Evolutionary conservation across 2,888 invertebrate species (phyloP).

Genomic region (Microplitis deprimator): DNA sequence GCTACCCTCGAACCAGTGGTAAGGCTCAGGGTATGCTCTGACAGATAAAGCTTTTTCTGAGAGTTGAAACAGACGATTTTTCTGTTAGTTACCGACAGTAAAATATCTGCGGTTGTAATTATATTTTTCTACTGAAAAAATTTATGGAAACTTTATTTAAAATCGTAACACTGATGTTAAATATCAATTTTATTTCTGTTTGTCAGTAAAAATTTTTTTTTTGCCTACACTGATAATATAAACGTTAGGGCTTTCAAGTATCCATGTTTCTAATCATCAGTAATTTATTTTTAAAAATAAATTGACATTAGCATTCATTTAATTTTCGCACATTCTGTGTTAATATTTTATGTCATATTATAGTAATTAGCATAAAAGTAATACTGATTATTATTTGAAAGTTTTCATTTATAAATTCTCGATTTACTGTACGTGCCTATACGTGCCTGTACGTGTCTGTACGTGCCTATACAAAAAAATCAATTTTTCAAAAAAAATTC

Average conservation of each 20-base stretch:
- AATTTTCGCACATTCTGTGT: slow-evolving; percentile 56
- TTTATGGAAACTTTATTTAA: neutral
- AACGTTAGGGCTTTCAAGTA: neutral
- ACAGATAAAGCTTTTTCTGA: slow-evolving; percentile 6
- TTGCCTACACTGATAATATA: too few species aligned
- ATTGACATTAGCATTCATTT: slow-evolving; percentile 65
- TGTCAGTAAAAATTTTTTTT: too few species aligned
- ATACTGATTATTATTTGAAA: too few species aligned
- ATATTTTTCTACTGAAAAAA: neutral
- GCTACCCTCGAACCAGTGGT: slow-evolving; percentile 13
- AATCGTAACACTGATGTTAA: neutral
- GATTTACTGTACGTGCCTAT: too few species aligned
- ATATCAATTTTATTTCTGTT: too few species aligned
- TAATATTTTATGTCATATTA: slow-evolving; percentile 33
- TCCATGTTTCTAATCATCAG: slow-evolving; percentile 46
- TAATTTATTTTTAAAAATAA: slow-evolving; percentile 69
- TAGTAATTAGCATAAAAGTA: slow-evolving; percentile 53
- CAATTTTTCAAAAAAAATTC: too few species aligned
- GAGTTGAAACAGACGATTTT: slow-evolving; percentile 16
- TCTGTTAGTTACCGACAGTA: slow-evolving; percentile 15
- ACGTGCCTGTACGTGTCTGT: too few species aligned
- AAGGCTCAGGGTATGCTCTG: slow-evolving; percentile 16
- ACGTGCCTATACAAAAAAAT: too few species aligned
- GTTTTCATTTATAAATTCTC: too few species aligned
- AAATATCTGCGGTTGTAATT: slow-evolving; percentile 8